phyloP scores from a whole-genome alignment of 2,888 invertebrate species.

The Seira ritae region DNA sequence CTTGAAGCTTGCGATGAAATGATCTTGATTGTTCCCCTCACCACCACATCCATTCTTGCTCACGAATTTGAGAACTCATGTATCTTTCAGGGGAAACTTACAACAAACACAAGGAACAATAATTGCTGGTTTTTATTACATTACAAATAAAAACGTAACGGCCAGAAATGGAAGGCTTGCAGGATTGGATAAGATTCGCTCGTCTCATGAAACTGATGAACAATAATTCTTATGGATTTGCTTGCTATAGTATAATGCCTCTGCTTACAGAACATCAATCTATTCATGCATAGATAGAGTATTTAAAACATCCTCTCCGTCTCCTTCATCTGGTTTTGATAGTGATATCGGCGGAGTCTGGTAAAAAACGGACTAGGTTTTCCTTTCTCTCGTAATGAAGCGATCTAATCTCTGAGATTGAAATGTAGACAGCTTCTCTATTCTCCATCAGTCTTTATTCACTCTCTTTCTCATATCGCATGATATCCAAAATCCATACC shows the following conservation, averaged over 20 bases:
- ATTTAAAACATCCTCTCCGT: background rate
- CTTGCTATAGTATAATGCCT: too few species aligned
- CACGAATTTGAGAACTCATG: too few species aligned
- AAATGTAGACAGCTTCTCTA: constrained; percentile 21
- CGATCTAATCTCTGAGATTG: constrained; percentile 30
- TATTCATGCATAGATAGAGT: background rate
- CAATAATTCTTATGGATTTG: constrained; percentile 15
- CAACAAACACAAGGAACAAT: background rate
- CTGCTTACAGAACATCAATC: background rate
- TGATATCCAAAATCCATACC: too few species aligned
- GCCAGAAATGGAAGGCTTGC: too few species aligned
- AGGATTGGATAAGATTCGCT: too few species aligned
- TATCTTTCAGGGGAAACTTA: background rate
- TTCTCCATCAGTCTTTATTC: constrained; percentile 8
- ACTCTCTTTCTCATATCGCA: too few species aligned
- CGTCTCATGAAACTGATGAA: too few species aligned
- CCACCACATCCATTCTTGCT: too few species aligned
- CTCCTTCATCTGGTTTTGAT: constrained; percentile 4
- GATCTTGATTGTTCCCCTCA: background rate
- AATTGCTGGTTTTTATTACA: background rate
- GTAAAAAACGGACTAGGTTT: background rate
- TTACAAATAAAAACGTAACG: background rate
- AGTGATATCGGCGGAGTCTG: constrained; percentile 1
- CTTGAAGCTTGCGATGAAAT: too few species aligned
- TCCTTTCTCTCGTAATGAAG: constrained; percentile 14